Evolutionary conservation across 2,113 vertebrate genomes (phyloP).

Genomic region (Cairina moschata): DNA sequence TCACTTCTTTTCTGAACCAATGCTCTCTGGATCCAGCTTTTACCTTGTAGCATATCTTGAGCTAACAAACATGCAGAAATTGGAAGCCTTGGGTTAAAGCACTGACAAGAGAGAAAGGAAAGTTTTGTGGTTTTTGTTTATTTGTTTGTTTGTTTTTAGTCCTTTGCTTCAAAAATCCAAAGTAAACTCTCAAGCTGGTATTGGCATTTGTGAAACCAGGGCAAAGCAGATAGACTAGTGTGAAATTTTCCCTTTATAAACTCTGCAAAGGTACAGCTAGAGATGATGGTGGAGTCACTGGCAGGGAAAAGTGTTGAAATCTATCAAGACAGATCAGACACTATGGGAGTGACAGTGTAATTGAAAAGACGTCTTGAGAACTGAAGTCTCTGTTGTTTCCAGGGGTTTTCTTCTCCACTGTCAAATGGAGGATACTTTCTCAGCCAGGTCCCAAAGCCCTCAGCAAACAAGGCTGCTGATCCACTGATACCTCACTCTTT

Average conservation of each 20-base stretch:
- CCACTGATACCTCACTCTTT: accelerated
- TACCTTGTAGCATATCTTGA: neutral
- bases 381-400: neutral
- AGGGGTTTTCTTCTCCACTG: neutral
- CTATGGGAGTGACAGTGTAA: neutral
- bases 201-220: neutral
- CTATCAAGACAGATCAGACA: neutral
- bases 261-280: neutral
- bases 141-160: neutral
- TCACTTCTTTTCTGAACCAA: neutral
- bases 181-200: neutral
- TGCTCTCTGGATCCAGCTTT: neutral
- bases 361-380: neutral
- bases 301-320: neutral
- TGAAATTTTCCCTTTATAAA: neutral
- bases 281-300: neutral
- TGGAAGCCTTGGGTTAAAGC: neutral
- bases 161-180: neutral
- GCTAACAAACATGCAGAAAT: neutral
- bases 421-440: neutral
- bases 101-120: neutral
- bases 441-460: neutral
- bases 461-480: neutral
- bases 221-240: neutral
- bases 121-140: neutral